phyloP scores from a whole-genome alignment of 2,113 vertebrate species.

The Enhydra lutris region DNA sequence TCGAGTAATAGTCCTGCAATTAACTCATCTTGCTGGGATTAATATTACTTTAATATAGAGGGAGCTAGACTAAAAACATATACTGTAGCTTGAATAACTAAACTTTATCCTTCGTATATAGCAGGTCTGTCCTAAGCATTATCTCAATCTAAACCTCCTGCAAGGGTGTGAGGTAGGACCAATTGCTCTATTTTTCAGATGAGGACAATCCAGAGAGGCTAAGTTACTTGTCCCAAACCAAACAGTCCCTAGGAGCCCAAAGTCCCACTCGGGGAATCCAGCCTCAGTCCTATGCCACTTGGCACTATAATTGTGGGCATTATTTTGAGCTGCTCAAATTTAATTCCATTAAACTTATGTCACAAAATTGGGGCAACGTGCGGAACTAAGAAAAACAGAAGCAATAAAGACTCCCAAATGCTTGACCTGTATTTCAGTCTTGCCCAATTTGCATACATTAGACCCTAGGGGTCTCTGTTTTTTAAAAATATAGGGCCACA shows the following conservation, averaged over 20 bases:
- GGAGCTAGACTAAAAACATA: not conserved
- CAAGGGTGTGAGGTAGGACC: not conserved
- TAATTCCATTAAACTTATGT: not conserved
- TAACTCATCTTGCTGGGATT: not conserved
- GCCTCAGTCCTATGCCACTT: too few species aligned
- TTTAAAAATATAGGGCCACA: not conserved
- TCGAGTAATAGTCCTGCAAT: not conserved
- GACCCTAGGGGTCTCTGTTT: not conserved
- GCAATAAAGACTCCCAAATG: not conserved
- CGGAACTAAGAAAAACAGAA: not conserved
- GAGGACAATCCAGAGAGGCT: not conserved
- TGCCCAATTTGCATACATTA: not conserved
- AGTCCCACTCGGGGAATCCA: not conserved
- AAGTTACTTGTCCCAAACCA: not conserved
- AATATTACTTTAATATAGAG: not conserved
- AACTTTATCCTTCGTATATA: not conserved
- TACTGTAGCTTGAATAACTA: not conserved
- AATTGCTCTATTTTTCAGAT: not conserved
- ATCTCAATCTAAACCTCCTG: not conserved
- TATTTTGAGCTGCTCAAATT: not conserved
- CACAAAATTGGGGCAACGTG: not conserved
- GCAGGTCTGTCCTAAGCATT: not conserved
- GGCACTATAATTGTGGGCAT: not conserved
- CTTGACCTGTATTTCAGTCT: not conserved
- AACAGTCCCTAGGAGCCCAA: not conserved